Evolutionary conservation across 2,797 vertebrate genomes (phyloP), one percentile per base, ranked within the genome.

Genomic region (Tenualosa ilisha): DNA sequence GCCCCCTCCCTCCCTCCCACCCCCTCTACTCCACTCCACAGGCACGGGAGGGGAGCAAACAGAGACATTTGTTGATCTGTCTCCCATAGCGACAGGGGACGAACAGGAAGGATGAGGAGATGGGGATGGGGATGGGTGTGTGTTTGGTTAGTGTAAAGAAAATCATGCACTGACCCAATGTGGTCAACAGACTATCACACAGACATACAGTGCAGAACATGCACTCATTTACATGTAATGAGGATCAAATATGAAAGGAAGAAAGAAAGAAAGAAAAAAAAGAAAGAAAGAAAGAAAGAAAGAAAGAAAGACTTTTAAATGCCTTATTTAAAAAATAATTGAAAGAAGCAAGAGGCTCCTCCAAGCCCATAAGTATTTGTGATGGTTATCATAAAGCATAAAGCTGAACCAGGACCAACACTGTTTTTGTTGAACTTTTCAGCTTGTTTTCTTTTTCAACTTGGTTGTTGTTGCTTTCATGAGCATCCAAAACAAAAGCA

Each of bases 41-140:
- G 79, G 79, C 82, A 81, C 53, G 40, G 86, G 89, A 88, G 84
- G 91, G 90, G 91, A 91, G 89, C 86, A 84, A 88, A 86, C 84
- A 72, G 53, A 85, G 84, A 89, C 87, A 91, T 92, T 92, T 92
- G 89, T 92, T 93, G 92, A 82, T 37, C 22, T 31, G 87, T 92
- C 90, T 94, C 89, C 90, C 86, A 91, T 86, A 86, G 89, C 81
- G 88, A 88, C 13, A 63, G 49, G 61, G 53, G 31, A 31, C 31
- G 31, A 31, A 31, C 1, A 31, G 31, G 31, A 31, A 31, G 31
- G 31, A 31, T 31, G 31, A 31, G 31, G 31, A 31, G 31, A 31
- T 22, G 56, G 20, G 3, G 56, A 2, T 17, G 54, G 17, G 3
- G 50, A 2, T 9, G 50, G 24, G 8, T 84, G n/a, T 65, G 50